Conservation (phyloP, 2,113 vertebrate genomes). For the Percopsis transmontana region DNA sequence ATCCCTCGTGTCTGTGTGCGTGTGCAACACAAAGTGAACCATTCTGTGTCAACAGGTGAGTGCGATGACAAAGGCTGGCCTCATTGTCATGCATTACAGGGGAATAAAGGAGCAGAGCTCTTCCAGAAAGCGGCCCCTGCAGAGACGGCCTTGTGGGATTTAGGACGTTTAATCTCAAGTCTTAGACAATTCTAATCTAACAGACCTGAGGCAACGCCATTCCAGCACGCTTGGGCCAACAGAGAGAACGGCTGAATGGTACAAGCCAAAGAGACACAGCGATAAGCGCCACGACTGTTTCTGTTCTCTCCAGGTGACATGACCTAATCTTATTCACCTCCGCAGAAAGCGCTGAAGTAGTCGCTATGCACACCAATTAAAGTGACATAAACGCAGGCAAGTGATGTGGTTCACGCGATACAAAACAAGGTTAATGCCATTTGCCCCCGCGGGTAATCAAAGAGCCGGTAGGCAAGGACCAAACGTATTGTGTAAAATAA, state of each 20-base stretch:
- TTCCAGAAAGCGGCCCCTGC: constrained; percentile 42
- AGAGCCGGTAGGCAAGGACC: constrained; percentile 1
- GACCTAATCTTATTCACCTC: constrained; percentile 31
- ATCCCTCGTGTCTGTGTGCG: neutral
- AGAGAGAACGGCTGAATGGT: constrained; percentile 8
- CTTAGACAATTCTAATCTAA: constrained; percentile 46
- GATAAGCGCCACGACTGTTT: constrained; percentile 24
- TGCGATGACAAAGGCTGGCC: constrained; percentile 15
- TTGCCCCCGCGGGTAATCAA: constrained; percentile 37
- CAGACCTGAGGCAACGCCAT: constrained; percentile 28
- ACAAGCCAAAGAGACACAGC: constrained; percentile 5
- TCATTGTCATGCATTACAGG: constrained; percentile 27
- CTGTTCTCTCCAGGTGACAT: constrained; percentile 20
- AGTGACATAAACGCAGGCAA: constrained; percentile 12
- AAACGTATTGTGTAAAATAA: too few relatives aligned
- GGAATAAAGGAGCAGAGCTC: constrained; percentile 19
- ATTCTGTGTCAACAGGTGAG: constrained; percentile 57
- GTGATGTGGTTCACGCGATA: neutral
- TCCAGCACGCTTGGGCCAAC: constrained; percentile 38
- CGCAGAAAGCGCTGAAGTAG: neutral
- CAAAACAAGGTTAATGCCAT: constrained; percentile 25
- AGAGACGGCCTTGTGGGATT: constrained; percentile 34
- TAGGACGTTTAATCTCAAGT: constrained; percentile 51
- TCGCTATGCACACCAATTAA: constrained; percentile 2
- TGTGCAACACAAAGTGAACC: constrained; percentile 21